Evolutionary conservation across 1,140 invertebrate genomes (phyloP).

Genomic region (Proales similis): DNA sequence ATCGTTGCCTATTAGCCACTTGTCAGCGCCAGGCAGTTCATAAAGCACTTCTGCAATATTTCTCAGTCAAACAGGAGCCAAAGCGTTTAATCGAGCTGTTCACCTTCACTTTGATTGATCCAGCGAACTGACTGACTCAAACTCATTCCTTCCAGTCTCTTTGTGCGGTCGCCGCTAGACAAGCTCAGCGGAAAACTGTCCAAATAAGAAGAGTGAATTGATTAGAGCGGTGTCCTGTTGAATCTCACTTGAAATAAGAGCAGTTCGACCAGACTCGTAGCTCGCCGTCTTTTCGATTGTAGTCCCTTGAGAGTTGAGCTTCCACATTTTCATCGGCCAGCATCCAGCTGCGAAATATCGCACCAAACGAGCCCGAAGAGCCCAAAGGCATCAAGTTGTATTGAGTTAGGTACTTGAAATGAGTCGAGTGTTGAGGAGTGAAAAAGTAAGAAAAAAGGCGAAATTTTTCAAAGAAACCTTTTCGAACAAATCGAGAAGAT

Average conservation of each 20-base stretch:
- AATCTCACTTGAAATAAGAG: too few relatives aligned
- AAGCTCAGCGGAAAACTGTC: too few relatives aligned
- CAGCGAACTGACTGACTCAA: too few relatives aligned
- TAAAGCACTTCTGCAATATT: too few relatives aligned
- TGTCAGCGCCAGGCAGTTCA: constrained; percentile 19
- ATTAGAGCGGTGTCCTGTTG: too few relatives aligned
- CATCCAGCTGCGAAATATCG: constrained; percentile 4
- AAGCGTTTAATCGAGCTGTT: too few relatives aligned
- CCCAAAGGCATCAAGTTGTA: constrained; percentile 7
- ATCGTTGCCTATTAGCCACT: constrained; percentile 36
- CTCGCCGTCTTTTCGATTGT: constrained; percentile 33
- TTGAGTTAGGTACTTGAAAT: constrained; percentile 9
- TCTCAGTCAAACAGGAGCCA: too few relatives aligned
- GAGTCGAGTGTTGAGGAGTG: neutral
- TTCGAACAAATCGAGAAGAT: constrained; percentile 6
- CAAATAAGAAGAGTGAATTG: too few relatives aligned
- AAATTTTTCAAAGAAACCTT: constrained; percentile 9
- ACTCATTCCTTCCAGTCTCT: too few relatives aligned
- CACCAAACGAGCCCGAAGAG: constrained; percentile 1
- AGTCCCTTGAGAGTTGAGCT: constrained; percentile 3
- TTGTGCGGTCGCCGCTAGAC: too few relatives aligned
- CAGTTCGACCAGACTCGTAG: too few relatives aligned
- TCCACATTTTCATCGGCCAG: neutral
- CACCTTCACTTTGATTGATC: too few relatives aligned
- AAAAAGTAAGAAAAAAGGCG: neutral